phyloP scores from a whole-genome alignment of 2,113 vertebrate species.

The Ciconia boyciana region DNA sequence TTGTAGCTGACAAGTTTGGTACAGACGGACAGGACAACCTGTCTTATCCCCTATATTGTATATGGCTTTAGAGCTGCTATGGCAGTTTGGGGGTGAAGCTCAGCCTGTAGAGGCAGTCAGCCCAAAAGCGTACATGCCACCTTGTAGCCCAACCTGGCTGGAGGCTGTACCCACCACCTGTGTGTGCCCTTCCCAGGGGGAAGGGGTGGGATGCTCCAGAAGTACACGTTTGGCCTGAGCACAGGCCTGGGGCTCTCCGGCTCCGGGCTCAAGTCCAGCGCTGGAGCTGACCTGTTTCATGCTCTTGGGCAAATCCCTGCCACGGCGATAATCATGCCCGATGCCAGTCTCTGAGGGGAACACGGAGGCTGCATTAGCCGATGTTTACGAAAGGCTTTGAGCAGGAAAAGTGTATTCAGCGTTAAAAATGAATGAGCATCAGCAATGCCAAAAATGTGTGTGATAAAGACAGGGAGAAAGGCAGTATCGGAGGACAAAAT shows the following conservation, averaged over 20 bases:
- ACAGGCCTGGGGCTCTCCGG: neutral
- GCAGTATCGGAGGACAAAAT: neutral
- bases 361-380: neutral
- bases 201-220: neutral
- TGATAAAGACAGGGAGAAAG: neutral
- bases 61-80: neutral
- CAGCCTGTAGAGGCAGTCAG: neutral
- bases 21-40: neutral
- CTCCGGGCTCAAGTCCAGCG: neutral
- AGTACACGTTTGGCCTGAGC: neutral
- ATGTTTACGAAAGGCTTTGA: neutral
- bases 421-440: conserved; percentile 33
- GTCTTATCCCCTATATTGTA: neutral
- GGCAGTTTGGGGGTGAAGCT: neutral
- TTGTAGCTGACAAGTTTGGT: neutral
- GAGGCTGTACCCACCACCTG: neutral
- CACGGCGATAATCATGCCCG: fast-evolving
- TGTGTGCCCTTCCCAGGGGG: neutral
- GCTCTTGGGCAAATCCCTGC: neutral
- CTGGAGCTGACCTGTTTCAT: neutral
- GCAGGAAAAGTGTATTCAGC: neutral
- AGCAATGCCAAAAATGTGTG: conserved; percentile 20
- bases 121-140: fast-evolving
- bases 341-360: neutral
- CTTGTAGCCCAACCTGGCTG: neutral